A percentile compares a stretch with the other conserved stretches of the same genome.
These are phyloP conservation scores for Mantis religiosa DNA, from an alignment of 2,888 invertebrate genomes.

Conservation along the genomic window DNA sequence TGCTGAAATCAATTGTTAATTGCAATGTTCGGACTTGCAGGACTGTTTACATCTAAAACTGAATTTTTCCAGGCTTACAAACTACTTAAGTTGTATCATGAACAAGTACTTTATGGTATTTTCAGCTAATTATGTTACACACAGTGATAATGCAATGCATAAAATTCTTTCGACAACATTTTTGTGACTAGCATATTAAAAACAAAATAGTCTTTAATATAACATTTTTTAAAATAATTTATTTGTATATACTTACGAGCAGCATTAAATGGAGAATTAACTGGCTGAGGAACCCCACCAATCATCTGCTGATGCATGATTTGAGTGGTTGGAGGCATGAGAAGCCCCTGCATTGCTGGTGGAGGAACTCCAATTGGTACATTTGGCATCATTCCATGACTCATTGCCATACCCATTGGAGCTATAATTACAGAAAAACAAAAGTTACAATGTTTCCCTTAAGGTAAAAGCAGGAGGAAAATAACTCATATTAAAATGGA, in stretches of 20 bases:
- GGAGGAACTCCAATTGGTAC: constrained; percentile 56
- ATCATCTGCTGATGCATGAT: constrained; percentile 45
- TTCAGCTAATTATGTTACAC: no score
- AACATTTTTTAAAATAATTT: neutral
- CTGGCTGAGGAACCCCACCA: constrained; percentile 42
- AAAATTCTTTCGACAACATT: no score
- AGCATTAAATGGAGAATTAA: constrained; percentile 44
- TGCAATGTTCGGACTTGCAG: no score
- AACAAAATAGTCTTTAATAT: no score
- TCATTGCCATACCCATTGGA: constrained; percentile 49
- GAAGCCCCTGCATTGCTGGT: constrained; percentile 49
- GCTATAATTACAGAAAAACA: constrained; percentile 41
- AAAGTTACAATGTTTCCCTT: neutral
- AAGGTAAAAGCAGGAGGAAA: neutral
- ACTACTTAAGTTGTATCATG: no score
- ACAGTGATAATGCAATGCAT: no score
- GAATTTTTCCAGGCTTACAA: no score
- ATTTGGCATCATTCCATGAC: constrained; percentile 50
- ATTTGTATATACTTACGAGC: neutral
- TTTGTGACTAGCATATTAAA: no score
- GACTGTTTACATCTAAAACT: no score
- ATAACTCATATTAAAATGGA: neutral
- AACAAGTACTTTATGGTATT: no score
- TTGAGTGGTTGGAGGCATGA: constrained; percentile 37
- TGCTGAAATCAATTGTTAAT: no score